Conservation (phyloP, 2,797 vertebrate genomes). For the Chaetophractus vellerosus region DNA sequence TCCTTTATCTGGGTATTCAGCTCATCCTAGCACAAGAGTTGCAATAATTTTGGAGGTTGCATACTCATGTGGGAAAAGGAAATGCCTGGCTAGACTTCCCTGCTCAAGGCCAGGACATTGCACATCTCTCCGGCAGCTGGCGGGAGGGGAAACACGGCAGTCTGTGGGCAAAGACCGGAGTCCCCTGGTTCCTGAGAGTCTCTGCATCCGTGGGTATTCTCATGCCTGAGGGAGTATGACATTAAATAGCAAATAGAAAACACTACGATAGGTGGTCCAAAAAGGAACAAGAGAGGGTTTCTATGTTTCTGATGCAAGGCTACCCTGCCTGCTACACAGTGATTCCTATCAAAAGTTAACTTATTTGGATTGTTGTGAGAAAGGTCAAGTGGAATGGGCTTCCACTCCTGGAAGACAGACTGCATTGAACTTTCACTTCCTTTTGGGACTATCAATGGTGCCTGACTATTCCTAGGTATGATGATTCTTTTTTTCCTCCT, state of each 20-base stretch:
- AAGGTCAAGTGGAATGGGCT: neutral
- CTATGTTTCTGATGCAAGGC: neutral
- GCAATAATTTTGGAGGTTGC: neutral
- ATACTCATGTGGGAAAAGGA: neutral
- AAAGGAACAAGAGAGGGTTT: neutral
- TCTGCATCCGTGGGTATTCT: neutral
- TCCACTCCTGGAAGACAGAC: neutral
- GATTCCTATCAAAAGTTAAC: neutral
- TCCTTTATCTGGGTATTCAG: neutral
- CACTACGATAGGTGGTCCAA: neutral
- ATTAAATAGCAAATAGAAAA: neutral
- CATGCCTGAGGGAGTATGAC: neutral
- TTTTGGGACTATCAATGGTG: neutral
- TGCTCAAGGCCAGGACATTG: neutral
- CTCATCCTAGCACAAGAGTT: accelerated
- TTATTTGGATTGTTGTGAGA: neutral
- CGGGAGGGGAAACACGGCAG: neutral
- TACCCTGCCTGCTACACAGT: neutral
- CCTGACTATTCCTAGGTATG: neutral
- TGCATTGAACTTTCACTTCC: neutral
- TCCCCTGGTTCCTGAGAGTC: too few species aligned
- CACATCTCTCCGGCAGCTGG: neutral
- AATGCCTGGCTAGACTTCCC: neutral
- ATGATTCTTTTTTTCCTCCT: neutral
- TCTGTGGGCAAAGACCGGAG: too few species aligned